Conservation (phyloP, 2,113 vertebrate species). For the Corythornis vintsioides region DNA sequence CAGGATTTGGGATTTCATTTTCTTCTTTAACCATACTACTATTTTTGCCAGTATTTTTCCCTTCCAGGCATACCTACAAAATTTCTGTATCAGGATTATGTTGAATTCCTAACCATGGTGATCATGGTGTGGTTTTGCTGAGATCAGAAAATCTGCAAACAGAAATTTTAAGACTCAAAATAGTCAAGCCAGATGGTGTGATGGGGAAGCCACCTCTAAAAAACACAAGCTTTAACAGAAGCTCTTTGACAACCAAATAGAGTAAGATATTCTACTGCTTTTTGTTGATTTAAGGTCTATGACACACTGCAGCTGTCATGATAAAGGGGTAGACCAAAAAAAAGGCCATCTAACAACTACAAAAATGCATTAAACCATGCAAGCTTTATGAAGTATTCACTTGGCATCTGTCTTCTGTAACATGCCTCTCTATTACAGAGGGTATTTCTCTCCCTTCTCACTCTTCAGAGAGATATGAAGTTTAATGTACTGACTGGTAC, state of each 20-base stretch:
- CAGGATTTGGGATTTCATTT: neutral
- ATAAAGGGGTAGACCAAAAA: slow-evolving; percentile 9
- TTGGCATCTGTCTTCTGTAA: slow-evolving; percentile 37
- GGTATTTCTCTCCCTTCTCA: neutral
- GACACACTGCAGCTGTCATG: slow-evolving; percentile 44
- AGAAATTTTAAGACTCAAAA: neutral
- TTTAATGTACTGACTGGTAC: slow-evolving; percentile 34
- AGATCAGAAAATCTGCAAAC: slow-evolving; percentile 45
- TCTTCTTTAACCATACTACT: neutral
- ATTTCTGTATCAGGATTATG: neutral
- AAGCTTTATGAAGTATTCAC: neutral
- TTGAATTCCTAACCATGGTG: neutral
- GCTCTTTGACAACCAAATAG: neutral
- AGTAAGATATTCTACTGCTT: neutral
- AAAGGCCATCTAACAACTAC: slow-evolving; percentile 1
- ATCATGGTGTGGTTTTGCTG: neutral
- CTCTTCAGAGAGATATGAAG: slow-evolving; percentile 12
- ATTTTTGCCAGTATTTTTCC: neutral
- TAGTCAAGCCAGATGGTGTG: slow-evolving; percentile 29
- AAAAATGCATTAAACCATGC: neutral
- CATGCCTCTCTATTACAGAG: neutral
- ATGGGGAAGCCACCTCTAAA: neutral
- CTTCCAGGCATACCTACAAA: neutral
- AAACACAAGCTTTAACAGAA: neutral
- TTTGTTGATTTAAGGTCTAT: neutral